Percentiles rank a stretch among this genome's conserved stretches.
phyloP scores from a whole-genome alignment of 2,888 invertebrate genomes.

The Polietes domitor region DNA sequence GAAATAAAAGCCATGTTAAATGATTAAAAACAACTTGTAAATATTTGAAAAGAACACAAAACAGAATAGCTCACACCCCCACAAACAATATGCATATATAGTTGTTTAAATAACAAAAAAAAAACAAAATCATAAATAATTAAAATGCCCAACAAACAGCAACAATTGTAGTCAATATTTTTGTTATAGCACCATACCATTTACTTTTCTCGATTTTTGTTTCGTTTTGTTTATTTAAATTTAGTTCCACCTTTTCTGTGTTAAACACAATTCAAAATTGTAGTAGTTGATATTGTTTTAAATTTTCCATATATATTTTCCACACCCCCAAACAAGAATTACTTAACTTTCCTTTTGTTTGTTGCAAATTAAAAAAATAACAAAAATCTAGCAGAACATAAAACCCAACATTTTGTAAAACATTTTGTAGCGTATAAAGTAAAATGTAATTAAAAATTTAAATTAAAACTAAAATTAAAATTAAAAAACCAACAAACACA shows the following conservation, averaged over 20 bases:
- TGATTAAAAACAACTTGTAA: slow-evolving; percentile 44
- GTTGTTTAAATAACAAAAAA: background rate
- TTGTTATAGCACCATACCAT: too few species aligned
- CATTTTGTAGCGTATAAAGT: slow-evolving; percentile 5
- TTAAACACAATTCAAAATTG: slow-evolving; percentile 18
- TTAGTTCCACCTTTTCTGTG: background rate
- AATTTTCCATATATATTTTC: background rate
- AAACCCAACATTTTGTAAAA: slow-evolving; percentile 16
- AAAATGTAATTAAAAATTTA: slow-evolving; percentile 11
- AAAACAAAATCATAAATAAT: too few species aligned
- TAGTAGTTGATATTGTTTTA: background rate
- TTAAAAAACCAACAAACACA: slow-evolving; percentile 11
- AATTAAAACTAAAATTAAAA: slow-evolving; percentile 20
- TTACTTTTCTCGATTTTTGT: background rate
- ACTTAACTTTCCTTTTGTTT: slow-evolving; percentile 3
- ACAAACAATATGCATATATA: background rate
- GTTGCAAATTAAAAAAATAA: slow-evolving; percentile 14
- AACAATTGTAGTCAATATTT: background rate
- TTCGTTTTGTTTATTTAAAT: background rate
- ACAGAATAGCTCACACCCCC: background rate
- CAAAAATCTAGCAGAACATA: background rate
- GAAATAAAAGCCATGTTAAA: slow-evolving; percentile 17
- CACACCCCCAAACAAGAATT: too few species aligned
- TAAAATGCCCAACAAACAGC: too few species aligned
- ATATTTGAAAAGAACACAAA: slow-evolving; percentile 58